Conservation (phyloP, 2,113 vertebrate species). For the Epinephelus cyanopodus region DNA sequence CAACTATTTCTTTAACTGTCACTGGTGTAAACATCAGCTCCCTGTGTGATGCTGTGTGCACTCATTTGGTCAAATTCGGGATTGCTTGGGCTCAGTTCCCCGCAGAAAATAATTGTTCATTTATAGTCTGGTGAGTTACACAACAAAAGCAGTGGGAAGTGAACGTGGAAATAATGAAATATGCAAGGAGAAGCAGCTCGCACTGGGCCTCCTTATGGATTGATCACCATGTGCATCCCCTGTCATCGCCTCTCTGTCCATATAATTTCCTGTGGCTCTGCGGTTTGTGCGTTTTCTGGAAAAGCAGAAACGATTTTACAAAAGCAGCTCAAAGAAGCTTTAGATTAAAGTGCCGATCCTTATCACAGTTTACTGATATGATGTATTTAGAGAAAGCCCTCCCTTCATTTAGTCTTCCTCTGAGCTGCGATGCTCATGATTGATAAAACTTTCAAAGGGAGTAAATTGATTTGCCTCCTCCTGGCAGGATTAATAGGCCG, state of each 20-base stretch:
- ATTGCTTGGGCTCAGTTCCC: constrained; percentile 36
- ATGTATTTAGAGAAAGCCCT: constrained; percentile 56
- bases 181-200: constrained; percentile 37
- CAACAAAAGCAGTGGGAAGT: constrained; percentile 37
- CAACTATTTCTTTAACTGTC: constrained; percentile 3
- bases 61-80: constrained; percentile 35
- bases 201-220: constrained; percentile 40
- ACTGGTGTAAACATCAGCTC: constrained; percentile 3
- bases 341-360: constrained; percentile 60
- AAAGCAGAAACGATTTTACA: constrained; percentile 55
- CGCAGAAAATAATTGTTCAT: constrained; percentile 47
- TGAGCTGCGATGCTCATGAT: constrained; percentile 56
- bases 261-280: constrained; percentile 46
- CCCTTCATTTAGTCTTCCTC: constrained; percentile 52
- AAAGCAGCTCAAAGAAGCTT: constrained; percentile 59
- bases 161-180: constrained; percentile 62
- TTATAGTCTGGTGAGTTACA: constrained; percentile 42
- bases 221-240: constrained; percentile 37
- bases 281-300: constrained; percentile 36
- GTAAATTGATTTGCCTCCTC: constrained; percentile 68
- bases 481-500: constrained; percentile 63
- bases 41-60: constrained; percentile 1
- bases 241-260: constrained; percentile 24
- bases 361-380: constrained; percentile 58
- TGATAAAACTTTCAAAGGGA: constrained; percentile 68